Base-by-base conservation (phyloP, 2,888 invertebrate species). In the Salpingus planirostris region DNA sequence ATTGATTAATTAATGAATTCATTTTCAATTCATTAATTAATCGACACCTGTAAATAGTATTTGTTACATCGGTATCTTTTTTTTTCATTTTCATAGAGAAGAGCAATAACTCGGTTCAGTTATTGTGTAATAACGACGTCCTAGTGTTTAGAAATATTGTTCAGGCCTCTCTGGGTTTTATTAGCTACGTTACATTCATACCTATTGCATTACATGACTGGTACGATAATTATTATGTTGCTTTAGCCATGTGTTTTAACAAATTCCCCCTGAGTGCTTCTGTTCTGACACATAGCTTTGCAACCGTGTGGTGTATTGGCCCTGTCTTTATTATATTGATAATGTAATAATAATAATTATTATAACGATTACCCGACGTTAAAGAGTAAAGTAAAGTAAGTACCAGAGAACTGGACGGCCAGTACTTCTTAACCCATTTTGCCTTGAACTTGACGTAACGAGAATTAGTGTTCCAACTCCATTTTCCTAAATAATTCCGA, bases 191-290 rank as follows among this genome's bases (percentile, higher is more conserved):
- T 21, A 24, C 33, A n/a, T n/a, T n/a, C n/a, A n/a, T n/a, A n/a
- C n/a, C n/a, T 8, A 18, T 18, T 18, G 18, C 18, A 18, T 18
- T 18, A 18, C 8, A 18, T n/a, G n/a, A n/a, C n/a, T n/a, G n/a
- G n/a, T n/a, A n/a, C n/a, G n/a, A n/a, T n/a, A n/a, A n/a, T n/a
- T n/a, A 18, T 18, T 18, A 8, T 29, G 39, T 35, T 39, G 39
- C 32, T 35, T 39, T 11, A 36, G 39, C 39, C 25, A 29, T 39
- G 35, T 39, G 30, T 39, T 39, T n/a, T n/a, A n/a, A n/a, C n/a
- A n/a, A n/a, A 29, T 34, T 32, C 29, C 29, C 21, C 12, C 29
- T 27, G 29, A 15, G 21, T 34, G 38, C 35, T 32, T 31, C 34
- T 34, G 18, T 39, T 27, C 10, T 35, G 29, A 39, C 39, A 39